Conservation (phyloP, 2,113 vertebrate genomes). For the Paratilapia polleni region DNA sequence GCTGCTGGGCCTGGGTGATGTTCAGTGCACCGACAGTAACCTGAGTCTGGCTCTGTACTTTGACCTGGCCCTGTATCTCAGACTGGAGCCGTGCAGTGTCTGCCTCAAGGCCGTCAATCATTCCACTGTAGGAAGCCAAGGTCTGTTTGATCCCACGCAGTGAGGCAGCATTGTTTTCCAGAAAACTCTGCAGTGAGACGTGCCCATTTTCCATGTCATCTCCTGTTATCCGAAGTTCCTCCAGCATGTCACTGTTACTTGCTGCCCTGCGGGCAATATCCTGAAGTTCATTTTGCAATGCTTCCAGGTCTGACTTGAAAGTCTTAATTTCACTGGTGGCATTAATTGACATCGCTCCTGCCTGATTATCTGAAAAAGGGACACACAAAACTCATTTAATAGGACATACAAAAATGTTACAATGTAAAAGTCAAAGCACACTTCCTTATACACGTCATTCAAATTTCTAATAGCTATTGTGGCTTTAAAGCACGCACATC, state of each 20-base stretch:
- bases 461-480: background rate
- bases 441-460: background rate
- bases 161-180: constrained; percentile 90
- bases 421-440: background rate
- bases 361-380: constrained; percentile 84
- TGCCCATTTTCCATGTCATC: constrained; percentile 86
- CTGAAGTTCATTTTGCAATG: constrained; percentile 87
- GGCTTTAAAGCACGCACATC: background rate
- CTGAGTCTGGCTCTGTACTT: constrained; percentile 84
- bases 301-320: constrained; percentile 89
- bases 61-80: constrained; percentile 88
- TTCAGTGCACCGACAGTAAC: constrained; percentile 90
- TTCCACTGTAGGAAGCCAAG: constrained; percentile 85
- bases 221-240: constrained; percentile 87
- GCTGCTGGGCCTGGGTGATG: constrained; percentile 92
- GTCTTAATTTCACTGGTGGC: constrained; percentile 89
- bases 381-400: constrained; percentile 8
- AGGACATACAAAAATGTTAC: background rate
- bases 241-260: constrained; percentile 87
- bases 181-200: constrained; percentile 86
- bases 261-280: constrained; percentile 87
- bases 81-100: constrained; percentile 89
- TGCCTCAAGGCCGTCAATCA: constrained; percentile 88
- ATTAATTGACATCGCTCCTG: constrained; percentile 89
- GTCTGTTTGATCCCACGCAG: constrained; percentile 91